Evolutionary conservation across 2,888 invertebrate genomes (phyloP).

Genomic region (Drosophila engyochracea): DNA sequence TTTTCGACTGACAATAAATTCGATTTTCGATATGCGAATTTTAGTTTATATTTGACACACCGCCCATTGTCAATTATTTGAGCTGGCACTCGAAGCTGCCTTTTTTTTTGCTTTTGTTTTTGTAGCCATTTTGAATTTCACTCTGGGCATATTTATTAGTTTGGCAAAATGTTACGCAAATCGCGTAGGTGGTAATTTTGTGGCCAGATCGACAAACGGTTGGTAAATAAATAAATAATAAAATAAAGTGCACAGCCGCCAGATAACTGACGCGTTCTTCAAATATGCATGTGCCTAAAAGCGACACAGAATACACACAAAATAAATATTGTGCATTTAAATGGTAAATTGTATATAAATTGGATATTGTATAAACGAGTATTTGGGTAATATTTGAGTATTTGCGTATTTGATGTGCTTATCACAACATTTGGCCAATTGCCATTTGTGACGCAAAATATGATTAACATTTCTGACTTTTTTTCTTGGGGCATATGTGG

Average conservation of each 20-base stretch:
- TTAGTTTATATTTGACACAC: constrained; percentile 9
- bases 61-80: constrained; percentile 12
- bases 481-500: constrained; percentile 34
- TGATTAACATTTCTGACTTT: constrained; percentile 40
- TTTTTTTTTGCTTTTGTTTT: constrained; percentile 14
- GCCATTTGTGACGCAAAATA: constrained; percentile 36
- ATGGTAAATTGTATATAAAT: neutral
- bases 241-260: constrained; percentile 14
- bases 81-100: constrained; percentile 34
- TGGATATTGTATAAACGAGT: neutral
- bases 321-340: neutral
- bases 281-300: constrained; percentile 10
- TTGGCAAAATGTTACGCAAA: constrained; percentile 43
- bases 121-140: neutral
- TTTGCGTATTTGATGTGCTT: constrained; percentile 29
- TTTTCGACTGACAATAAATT: constrained; percentile 77
- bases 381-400: neutral
- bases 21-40: constrained; percentile 65
- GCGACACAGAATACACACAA: neutral
- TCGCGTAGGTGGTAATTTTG: constrained; percentile 75
- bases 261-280: constrained; percentile 27
- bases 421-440: constrained; percentile 47
- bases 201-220: constrained; percentile 67
- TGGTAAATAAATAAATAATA: constrained; percentile 59
- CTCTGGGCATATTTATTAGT: constrained; percentile 62